A percentile compares a stretch with the other conserved stretches of the same genome.
Conservation (phyloP, 2,888 invertebrate species). For the Junonia oenone region DNA sequence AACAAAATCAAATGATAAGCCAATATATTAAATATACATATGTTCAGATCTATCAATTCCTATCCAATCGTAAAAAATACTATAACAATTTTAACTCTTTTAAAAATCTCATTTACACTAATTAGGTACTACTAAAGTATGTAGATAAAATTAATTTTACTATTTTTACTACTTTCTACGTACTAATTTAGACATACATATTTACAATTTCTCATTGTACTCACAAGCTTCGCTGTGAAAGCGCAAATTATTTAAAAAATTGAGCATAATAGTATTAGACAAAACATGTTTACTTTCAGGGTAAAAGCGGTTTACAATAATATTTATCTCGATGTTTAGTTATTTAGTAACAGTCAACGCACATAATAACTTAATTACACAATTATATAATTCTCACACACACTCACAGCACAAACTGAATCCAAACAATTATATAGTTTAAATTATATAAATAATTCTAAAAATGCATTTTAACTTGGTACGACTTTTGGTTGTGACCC, state of each 20-base stretch:
- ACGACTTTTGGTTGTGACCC: slow-evolving; percentile 55
- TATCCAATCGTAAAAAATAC: slow-evolving; percentile 66
- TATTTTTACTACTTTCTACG: slow-evolving; percentile 62
- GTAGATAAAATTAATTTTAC: slow-evolving; percentile 59
- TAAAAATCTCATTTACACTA: slow-evolving; percentile 74
- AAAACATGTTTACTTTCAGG: slow-evolving; percentile 16
- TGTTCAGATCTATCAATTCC: slow-evolving; percentile 58
- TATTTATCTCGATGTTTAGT: slow-evolving; percentile 47
- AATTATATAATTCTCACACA: slow-evolving; percentile 59
- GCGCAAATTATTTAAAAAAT: slow-evolving; percentile 63
- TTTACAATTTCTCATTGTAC: slow-evolving; percentile 61
- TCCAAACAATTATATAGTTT: slow-evolving; percentile 67
- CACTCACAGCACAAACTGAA: slow-evolving; percentile 73
- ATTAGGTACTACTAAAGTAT: slow-evolving; percentile 70
- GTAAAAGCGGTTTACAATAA: slow-evolving; percentile 39
- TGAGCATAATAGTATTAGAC: slow-evolving; percentile 59
- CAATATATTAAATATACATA: slow-evolving; percentile 57
- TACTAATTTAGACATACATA: slow-evolving; percentile 72
- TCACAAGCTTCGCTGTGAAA: slow-evolving; percentile 70
- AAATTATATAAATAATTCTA: slow-evolving; percentile 75
- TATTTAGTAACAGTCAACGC: slow-evolving; percentile 64
- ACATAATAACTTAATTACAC: slow-evolving; percentile 75
- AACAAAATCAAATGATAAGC: slow-evolving; percentile 56
- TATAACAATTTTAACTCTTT: slow-evolving; percentile 56
- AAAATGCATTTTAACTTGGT: slow-evolving; percentile 77